These are phyloP conservation scores for Netelia virgata DNA, from an alignment of 2,888 invertebrate species.

Conservation along the genomic window DNA sequence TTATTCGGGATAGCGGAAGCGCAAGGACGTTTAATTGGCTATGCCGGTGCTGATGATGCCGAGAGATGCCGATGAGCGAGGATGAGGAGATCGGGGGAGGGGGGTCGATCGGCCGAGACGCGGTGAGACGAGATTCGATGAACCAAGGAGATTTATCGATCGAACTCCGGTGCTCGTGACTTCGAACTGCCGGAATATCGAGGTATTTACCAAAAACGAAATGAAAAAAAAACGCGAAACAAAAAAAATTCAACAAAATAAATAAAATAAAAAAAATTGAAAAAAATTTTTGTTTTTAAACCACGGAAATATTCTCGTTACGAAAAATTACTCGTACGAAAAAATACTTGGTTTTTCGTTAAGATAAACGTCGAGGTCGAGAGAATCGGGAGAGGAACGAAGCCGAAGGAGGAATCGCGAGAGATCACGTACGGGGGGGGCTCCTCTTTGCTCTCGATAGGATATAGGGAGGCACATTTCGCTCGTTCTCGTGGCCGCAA, in stretches of 20 bases:
- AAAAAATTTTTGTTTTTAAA: too few species aligned
- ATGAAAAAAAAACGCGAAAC: neutral
- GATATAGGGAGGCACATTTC: neutral
- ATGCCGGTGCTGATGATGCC: slow-evolving; percentile 55
- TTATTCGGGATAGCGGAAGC: slow-evolving; percentile 71
- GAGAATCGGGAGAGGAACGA: neutral
- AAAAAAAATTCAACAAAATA: neutral
- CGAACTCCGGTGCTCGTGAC: slow-evolving; percentile 11
- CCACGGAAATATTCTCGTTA: too few species aligned
- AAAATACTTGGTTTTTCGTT: too few species aligned
- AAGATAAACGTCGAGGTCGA: neutral
- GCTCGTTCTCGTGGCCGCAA: neutral
- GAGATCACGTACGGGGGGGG: slow-evolving; percentile 22
- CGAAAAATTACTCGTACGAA: too few species aligned
- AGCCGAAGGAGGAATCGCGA: neutral
- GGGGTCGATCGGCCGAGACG: slow-evolving; percentile 43
- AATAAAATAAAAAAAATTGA: neutral
- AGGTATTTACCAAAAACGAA: neutral
- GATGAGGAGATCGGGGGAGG: too few species aligned
- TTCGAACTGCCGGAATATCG: slow-evolving; percentile 1
- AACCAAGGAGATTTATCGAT: slow-evolving; percentile 48
- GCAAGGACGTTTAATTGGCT: slow-evolving; percentile 66
- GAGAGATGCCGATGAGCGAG: slow-evolving; percentile 16
- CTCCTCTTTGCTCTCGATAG: neutral
- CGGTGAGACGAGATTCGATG: slow-evolving; percentile 50